A percentile compares a stretch with the other conserved stretches of the same genome.
Evolutionary conservation across 2,113 vertebrate genomes (phyloP).

Genomic region (Anthoscopus minutus): DNA sequence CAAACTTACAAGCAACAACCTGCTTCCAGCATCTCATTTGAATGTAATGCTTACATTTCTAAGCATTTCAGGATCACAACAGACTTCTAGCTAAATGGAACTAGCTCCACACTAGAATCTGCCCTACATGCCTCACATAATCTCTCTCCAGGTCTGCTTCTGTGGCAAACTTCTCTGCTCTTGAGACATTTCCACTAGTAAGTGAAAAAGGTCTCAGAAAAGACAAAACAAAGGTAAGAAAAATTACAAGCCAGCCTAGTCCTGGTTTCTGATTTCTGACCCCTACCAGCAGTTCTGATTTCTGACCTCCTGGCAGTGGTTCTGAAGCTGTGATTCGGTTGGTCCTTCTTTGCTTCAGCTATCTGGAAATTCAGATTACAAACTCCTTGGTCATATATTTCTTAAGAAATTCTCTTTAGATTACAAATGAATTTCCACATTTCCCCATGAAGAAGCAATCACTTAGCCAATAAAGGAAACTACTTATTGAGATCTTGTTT

Average conservation of each 20-base stretch:
- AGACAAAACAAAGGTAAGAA: background rate
- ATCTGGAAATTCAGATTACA: background rate
- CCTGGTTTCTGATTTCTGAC: background rate
- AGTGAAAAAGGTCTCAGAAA: background rate
- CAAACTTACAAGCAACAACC: constrained; percentile 41
- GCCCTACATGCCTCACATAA: background rate
- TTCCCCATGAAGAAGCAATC: background rate
- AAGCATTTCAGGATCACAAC: background rate
- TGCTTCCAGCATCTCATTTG: constrained; percentile 14
- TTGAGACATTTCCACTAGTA: background rate
- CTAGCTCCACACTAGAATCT: background rate
- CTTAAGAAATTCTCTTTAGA: background rate
- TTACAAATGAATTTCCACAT: background rate
- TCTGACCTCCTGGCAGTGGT: background rate
- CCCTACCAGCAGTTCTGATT: too few species aligned
- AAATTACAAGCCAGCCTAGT: background rate
- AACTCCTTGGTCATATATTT: background rate
- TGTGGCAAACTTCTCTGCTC: background rate
- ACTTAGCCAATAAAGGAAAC: constrained; percentile 5
- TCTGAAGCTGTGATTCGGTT: background rate
- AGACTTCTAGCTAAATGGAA: background rate
- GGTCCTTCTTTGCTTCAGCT: background rate
- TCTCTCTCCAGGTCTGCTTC: background rate
- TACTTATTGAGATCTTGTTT: background rate
- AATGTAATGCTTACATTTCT: background rate